These are phyloP conservation scores for Molorchus minor DNA, from an alignment of 2,888 invertebrate genomes.

Conservation along the genomic window DNA sequence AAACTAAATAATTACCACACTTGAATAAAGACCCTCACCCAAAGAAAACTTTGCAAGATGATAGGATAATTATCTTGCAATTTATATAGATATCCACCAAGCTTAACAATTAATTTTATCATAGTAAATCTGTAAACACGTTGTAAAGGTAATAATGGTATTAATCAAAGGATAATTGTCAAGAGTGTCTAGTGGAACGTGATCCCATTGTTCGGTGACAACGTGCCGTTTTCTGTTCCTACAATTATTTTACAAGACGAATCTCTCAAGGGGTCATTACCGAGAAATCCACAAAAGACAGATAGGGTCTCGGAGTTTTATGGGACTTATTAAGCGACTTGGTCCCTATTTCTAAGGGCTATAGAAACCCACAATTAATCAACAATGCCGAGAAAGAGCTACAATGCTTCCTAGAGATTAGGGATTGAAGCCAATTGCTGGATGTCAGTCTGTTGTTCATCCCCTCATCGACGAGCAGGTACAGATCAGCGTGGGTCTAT, in stretches of 20 bases:
- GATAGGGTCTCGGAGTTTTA: slow-evolving; percentile 15
- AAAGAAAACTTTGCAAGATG: no score
- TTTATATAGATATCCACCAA: no score
- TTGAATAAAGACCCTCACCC: no score
- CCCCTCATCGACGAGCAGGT: slow-evolving; percentile 38
- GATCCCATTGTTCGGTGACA: not conserved
- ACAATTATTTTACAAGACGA: not conserved
- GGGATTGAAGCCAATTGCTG: slow-evolving; percentile 52
- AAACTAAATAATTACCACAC: no score
- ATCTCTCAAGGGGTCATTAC: slow-evolving; percentile 2
- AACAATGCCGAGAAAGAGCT: slow-evolving; percentile 49
- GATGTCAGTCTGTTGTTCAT: slow-evolving; percentile 45
- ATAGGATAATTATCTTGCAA: no score
- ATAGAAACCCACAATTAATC: slow-evolving; percentile 49
- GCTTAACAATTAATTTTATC: no score
- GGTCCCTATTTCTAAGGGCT: slow-evolving; percentile 22
- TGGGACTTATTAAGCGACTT: slow-evolving; percentile 16
- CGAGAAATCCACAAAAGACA: slow-evolving; percentile 8
- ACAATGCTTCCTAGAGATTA: slow-evolving; percentile 47
- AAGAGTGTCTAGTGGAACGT: not conserved
- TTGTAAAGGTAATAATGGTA: no score
- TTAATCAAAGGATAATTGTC: not conserved
- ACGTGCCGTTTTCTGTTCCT: no score
- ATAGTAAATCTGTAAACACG: no score
- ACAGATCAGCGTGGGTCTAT: slow-evolving; percentile 26